Conservation (phyloP, 1,140 invertebrate species). For the Drosophila fuyamai region DNA sequence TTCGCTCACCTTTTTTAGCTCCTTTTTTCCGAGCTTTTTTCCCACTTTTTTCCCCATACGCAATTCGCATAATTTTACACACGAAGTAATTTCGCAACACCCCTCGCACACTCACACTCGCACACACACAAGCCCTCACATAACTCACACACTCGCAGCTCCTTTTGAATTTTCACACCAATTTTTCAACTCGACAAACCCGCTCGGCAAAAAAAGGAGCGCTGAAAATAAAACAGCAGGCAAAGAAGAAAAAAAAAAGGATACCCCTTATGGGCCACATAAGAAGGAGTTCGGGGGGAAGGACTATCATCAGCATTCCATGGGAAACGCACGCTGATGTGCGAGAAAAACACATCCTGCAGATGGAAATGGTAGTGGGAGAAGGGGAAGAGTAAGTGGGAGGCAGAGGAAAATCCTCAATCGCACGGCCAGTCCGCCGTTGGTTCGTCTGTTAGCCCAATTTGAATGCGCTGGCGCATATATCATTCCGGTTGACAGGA, state of each 20-base stretch:
- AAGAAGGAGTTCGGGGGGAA: constrained; percentile 26
- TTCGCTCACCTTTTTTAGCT: constrained; percentile 67
- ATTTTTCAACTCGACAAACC: constrained; percentile 84
- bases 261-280: constrained; percentile 30
- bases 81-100: constrained; percentile 82
- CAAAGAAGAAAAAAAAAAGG: constrained; percentile 24
- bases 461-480: constrained; percentile 85
- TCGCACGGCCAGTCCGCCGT: constrained; percentile 53
- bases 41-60: constrained; percentile 50
- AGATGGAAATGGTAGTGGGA: constrained; percentile 28
- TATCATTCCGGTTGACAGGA: constrained; percentile 85
- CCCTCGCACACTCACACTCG: constrained; percentile 37
- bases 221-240: constrained; percentile 37
- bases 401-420: constrained; percentile 42
- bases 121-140: constrained; percentile 30
- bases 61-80: constrained; percentile 82
- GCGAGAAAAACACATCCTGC: constrained; percentile 80
- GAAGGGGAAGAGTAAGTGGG: not conserved
- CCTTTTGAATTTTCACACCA: constrained; percentile 84
- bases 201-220: constrained; percentile 56
- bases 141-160: constrained; percentile 73
- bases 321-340: constrained; percentile 81
- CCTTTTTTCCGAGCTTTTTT: constrained; percentile 33
- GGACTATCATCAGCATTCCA: constrained; percentile 68
- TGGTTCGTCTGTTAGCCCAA: constrained; percentile 81